A percentile compares a stretch with the other conserved stretches of the same genome.
Conservation (phyloP, 2,888 invertebrate genomes). For the Spatulosminthurus flaviceps region DNA sequence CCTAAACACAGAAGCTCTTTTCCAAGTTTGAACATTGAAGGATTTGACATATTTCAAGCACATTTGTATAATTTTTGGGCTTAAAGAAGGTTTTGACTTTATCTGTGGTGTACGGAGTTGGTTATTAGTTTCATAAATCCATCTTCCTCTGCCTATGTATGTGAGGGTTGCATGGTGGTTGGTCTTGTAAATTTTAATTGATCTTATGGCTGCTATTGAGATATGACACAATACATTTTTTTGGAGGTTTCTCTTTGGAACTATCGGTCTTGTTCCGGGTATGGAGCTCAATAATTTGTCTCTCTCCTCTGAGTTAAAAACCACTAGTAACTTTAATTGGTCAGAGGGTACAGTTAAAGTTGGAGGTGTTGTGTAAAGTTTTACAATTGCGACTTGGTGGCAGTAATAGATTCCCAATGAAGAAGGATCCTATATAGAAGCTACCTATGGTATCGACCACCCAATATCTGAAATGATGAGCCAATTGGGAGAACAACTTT, state of each 20-base stretch:
- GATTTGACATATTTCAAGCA: too few relatives aligned
- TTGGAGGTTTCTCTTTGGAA: not conserved
- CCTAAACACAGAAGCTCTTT: too few relatives aligned
- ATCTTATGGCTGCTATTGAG: not conserved
- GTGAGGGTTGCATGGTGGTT: not conserved
- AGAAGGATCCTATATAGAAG: not conserved
- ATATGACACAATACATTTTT: not conserved
- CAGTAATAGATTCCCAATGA: not conserved
- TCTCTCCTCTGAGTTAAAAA: not conserved
- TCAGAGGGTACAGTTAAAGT: conserved; percentile 9
- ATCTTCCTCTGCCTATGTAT: not conserved
- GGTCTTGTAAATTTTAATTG: conserved; percentile 10
- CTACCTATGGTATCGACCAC: conserved; percentile 15
- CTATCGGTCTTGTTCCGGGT: not conserved
- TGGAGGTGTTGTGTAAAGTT: not conserved
- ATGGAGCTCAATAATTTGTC: not conserved
- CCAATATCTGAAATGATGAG: conserved; percentile 9
- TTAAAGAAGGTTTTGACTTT: too few relatives aligned
- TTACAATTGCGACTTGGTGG: not conserved
- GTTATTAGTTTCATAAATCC: too few relatives aligned
- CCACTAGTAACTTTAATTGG: not conserved
- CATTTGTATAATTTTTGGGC: too few relatives aligned
- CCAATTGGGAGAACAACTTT: conserved; percentile 11
- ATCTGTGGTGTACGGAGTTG: too few relatives aligned
- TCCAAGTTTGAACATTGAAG: too few relatives aligned